These are phyloP conservation scores for Heteromurus nitidus DNA, from an alignment of 2,888 invertebrate genomes.

Conservation along the genomic window DNA sequence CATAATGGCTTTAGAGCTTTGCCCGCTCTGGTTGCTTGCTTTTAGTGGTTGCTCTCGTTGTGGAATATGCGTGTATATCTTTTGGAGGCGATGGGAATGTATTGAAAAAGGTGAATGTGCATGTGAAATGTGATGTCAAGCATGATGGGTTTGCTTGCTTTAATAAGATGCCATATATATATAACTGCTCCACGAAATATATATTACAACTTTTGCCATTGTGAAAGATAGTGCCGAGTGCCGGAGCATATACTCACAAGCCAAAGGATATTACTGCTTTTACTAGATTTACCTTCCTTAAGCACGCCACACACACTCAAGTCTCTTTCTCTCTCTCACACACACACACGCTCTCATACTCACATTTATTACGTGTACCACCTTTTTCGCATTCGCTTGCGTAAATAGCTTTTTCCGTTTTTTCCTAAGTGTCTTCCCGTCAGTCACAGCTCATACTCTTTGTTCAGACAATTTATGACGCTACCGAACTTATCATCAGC, in stretches of 20 bases:
- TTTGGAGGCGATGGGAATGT: constrained; percentile 29
- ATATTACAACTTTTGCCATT: too few species aligned
- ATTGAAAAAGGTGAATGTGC: constrained; percentile 55
- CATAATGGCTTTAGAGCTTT: not conserved
- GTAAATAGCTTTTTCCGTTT: constrained; percentile 27
- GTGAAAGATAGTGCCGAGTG: too few species aligned
- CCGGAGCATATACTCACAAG: too few species aligned
- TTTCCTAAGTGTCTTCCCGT: constrained; percentile 11
- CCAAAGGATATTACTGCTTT: constrained; percentile 14
- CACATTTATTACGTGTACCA: constrained; percentile 10
- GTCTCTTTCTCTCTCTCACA: not conserved
- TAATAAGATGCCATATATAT: constrained; percentile 4
- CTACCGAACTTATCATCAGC: too few species aligned
- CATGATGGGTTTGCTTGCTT: constrained; percentile 36
- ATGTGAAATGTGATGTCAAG: constrained; percentile 53
- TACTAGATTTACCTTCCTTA: constrained; percentile 25
- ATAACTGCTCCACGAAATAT: too few species aligned
- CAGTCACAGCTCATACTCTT: not conserved
- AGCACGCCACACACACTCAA: constrained; percentile 31
- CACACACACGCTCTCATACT: constrained; percentile 6
- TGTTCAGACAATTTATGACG: too few species aligned
- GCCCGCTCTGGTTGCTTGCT: constrained; percentile 5
- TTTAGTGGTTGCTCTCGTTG: not conserved
- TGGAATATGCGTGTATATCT: not conserved
- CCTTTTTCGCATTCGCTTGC: constrained; percentile 41